Percentiles rank a stretch among this genome's conserved stretches.
phyloP scores from a whole-genome alignment of 2,888 invertebrate species.

The Hydraecia micacea region DNA sequence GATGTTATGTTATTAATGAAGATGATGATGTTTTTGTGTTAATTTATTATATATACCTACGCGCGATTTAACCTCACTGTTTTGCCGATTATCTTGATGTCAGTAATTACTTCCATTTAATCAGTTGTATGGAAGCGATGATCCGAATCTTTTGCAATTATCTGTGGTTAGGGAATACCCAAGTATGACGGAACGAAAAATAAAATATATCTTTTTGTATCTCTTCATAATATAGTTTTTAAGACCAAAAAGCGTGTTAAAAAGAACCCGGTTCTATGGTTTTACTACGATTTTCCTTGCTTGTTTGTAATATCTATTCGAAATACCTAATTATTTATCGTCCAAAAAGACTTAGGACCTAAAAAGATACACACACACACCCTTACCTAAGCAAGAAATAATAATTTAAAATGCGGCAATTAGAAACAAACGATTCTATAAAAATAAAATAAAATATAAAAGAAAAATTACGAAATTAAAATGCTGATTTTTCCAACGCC shows the following conservation, averaged over 20 bases:
- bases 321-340: not conserved
- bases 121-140: not conserved
- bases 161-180: not conserved
- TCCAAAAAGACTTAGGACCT: not conserved
- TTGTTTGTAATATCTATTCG: not conserved
- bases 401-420: fast-evolving
- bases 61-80: not conserved
- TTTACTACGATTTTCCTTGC: not conserved
- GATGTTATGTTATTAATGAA: not conserved
- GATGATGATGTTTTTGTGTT: not conserved
- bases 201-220: not conserved
- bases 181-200: not conserved
- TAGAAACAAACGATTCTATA: not conserved
- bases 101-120: conserved; percentile 15
- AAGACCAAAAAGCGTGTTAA: not conserved
- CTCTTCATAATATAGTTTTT: too few species aligned
- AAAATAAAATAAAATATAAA: too few species aligned
- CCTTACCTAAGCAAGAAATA: not conserved
- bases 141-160: conserved; percentile 1
- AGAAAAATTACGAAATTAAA: too few species aligned
- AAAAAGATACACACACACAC: not conserved
- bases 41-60: not conserved
- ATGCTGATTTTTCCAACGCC: too few species aligned
- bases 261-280: not conserved
- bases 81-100: not conserved